Base-by-base conservation (phyloP, 2,797 vertebrate species). In the Falco cherrug region DNA sequence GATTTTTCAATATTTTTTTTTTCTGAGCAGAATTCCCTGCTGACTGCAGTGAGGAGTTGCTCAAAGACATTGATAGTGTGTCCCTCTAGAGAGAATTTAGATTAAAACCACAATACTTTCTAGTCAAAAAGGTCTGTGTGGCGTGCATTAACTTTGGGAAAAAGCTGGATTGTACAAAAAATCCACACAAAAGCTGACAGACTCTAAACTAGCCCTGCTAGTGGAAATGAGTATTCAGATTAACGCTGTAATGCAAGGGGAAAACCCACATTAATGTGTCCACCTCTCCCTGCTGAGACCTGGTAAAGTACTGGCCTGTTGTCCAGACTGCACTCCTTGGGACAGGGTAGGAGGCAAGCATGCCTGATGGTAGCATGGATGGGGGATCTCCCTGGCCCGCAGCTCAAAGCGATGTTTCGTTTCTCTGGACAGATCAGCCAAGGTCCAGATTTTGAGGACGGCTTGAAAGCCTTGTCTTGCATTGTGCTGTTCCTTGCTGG, bases 1-100 rank as follows among this genome's bases (percentile, higher is more conserved):
- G 91, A 96, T 95, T 93, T 74, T 11, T 78, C 41, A 41, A 15
- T 41, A 13, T 16, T 43, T 53, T 43, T 43, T 84, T 86, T 87
- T 90, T 64, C n/a, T 67, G 61, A 89, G 61, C 28, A 59, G 79
- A 93, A 93, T 90, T 90, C 87, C 63, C 87, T 73, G 43, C 59
- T 86, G 93, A 67, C 75, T 92, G 65, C 71, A 56, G n/a, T 33
- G 35, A 76, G 26, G 84, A 87, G 68, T 87, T 95, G 59, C 65
- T 95, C 81, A 48, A 75, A 80, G 39, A 43, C 75, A 91, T 64
- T 83, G 84, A 73, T 59, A 80, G 33, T 1, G 0, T 61, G 31
- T 77, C 75, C 25, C 64, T 87, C 45, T 87, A 45, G 11, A 89
- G 57, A 88, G 86, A 87, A 83, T 71, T 87, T 43, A 68, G 45